Percentiles rank a stretch among this genome's conserved stretches.
These are phyloP conservation scores for Oreohelix idahoensis DNA, from an alignment of 1,140 invertebrate species.

Conservation along the genomic window DNA sequence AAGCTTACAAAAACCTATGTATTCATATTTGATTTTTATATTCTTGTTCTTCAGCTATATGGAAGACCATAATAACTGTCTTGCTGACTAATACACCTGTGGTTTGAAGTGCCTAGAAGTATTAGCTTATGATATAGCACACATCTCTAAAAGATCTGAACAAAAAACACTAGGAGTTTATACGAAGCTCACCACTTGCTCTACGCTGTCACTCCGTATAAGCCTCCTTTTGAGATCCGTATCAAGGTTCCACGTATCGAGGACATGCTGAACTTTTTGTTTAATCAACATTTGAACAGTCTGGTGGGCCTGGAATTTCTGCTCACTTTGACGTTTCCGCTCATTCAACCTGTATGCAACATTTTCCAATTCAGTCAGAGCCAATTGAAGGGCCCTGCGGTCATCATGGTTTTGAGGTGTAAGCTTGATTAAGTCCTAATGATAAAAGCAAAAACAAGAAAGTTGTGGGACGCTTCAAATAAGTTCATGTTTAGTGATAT, in stretches of 20 bases:
- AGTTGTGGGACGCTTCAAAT: too few relatives aligned
- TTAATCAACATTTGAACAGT: constrained; percentile 41
- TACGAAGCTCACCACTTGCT: constrained; percentile 87
- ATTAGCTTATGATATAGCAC: too few relatives aligned
- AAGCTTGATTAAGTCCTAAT: constrained; percentile 90
- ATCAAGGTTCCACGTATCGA: constrained; percentile 33
- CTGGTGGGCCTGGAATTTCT: constrained; percentile 81
- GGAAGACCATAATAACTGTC: too few relatives aligned
- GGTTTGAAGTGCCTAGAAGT: too few relatives aligned
- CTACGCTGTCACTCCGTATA: constrained; percentile 86
- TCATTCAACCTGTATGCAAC: constrained; percentile 96
- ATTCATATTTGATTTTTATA: too few relatives aligned
- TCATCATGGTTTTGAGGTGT: constrained; percentile 94
- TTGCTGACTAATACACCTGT: too few relatives aligned
- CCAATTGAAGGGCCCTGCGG: constrained; percentile 91
- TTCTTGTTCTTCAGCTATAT: too few relatives aligned
- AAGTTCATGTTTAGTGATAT: too few relatives aligned
- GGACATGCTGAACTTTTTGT: constrained; percentile 34
- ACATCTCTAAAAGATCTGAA: too few relatives aligned
- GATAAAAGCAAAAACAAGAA: neutral
- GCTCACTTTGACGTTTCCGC: constrained; percentile 93
- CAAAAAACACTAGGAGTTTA: too few relatives aligned
- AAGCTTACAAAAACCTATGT: too few relatives aligned
- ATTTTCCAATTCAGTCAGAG: constrained; percentile 93
- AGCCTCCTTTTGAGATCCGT: constrained; percentile 47